Percentiles rank a stretch among this genome's conserved stretches.
phyloP scores from a whole-genome alignment of 2,797 vertebrate genomes.

The Streptopelia turtur region DNA sequence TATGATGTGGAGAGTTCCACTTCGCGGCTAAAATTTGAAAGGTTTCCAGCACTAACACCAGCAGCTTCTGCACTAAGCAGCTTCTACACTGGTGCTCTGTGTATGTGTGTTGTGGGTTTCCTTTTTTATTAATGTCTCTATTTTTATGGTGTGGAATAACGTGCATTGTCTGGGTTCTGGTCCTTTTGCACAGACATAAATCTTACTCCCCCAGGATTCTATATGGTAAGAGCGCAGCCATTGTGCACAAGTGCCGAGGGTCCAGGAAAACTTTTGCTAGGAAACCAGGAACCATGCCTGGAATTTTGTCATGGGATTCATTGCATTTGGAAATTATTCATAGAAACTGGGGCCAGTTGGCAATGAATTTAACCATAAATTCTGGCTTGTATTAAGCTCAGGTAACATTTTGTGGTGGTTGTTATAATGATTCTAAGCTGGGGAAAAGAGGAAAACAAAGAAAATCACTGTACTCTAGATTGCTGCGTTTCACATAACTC shows the following conservation, averaged over 20 bases:
- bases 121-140: background rate
- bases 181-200: background rate
- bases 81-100: background rate
- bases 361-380: background rate
- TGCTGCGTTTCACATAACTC: background rate
- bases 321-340: slow-evolving; percentile 3
- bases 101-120: background rate
- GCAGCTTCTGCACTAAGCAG: background rate
- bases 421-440: background rate
- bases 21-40: background rate
- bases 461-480: background rate
- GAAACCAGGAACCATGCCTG: background rate
- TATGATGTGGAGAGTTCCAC: background rate
- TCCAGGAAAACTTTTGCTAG: slow-evolving; percentile 40
- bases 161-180: slow-evolving; percentile 24
- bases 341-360: background rate
- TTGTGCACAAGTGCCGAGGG: background rate
- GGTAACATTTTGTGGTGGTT: background rate
- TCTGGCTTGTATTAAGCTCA: background rate
- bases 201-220: background rate
- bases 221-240: background rate
- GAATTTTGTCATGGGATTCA: slow-evolving; percentile 13
- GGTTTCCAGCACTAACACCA: slow-evolving; percentile 22
- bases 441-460: background rate
- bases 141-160: background rate